Percentiles rank a stretch among this genome's conserved stretches.
Evolutionary conservation across 1,140 invertebrate species (phyloP).

Genomic region (Heliconius hermathena): DNA sequence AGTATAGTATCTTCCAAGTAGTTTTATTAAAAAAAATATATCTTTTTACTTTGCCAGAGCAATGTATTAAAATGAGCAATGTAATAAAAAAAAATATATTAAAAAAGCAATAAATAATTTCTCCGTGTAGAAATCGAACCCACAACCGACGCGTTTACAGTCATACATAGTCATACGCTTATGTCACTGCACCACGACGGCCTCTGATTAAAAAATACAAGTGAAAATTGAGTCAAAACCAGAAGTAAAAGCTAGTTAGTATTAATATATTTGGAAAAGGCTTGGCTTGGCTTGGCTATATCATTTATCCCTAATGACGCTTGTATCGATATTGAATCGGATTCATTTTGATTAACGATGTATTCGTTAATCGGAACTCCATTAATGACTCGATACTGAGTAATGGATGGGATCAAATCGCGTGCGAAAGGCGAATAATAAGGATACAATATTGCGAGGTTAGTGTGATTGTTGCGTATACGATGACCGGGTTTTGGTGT

Average conservation of each 20-base stretch:
- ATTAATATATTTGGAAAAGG: constrained; percentile 19
- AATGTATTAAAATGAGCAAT: too few species aligned
- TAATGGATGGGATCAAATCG: constrained; percentile 35
- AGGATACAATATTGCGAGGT: constrained; percentile 16
- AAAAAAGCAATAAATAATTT: too few species aligned
- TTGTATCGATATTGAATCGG: constrained; percentile 37
- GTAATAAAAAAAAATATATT: too few species aligned
- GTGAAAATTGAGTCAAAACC: neutral
- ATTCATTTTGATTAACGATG: constrained; percentile 40
- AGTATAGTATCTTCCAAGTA: too few species aligned
- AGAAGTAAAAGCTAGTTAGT: neutral
- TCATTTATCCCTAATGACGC: constrained; percentile 32
- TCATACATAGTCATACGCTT: too few species aligned
- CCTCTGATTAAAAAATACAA: neutral
- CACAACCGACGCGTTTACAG: too few species aligned
- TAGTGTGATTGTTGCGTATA: neutral
- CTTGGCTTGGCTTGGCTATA: constrained; percentile 14
- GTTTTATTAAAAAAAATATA: too few species aligned
- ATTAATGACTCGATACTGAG: constrained; percentile 41
- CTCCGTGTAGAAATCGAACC: too few species aligned
- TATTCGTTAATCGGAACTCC: constrained; percentile 37
- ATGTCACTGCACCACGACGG: too few species aligned
- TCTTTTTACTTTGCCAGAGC: too few species aligned
- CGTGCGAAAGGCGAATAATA: constrained; percentile 35
- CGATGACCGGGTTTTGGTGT: neutral